phyloP scores from a whole-genome alignment of 2,797 vertebrate genomes.

The Hirundo rustica region DNA sequence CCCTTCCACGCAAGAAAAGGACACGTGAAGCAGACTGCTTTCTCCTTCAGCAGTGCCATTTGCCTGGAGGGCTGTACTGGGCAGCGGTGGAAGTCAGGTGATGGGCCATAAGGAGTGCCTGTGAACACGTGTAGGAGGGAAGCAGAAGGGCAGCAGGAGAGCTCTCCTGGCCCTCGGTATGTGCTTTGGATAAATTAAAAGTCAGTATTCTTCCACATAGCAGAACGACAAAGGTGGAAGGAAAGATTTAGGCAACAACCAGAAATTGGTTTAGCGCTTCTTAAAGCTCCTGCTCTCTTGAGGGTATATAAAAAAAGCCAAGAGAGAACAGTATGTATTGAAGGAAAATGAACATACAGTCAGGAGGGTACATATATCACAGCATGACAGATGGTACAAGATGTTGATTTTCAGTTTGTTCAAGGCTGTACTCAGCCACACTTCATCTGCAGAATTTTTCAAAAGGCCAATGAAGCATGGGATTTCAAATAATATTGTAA shows the following conservation, averaged over 20 bases:
- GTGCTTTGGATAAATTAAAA: background rate
- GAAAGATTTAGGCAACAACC: background rate
- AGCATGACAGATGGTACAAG: background rate
- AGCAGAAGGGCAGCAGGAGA: background rate
- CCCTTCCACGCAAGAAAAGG: background rate
- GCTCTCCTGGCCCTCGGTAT: background rate
- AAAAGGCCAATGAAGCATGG: background rate
- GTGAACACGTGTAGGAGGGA: fast-evolving
- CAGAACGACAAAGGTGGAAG: background rate
- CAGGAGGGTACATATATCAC: background rate
- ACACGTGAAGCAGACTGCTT: background rate
- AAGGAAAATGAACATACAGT: background rate
- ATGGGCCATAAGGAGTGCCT: fast-evolving
- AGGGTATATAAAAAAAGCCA: background rate
- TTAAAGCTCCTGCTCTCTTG: background rate
- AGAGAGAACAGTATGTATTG: background rate
- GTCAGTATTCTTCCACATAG: background rate
- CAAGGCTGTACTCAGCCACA: background rate
- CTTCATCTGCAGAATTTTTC: background rate
- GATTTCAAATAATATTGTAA: background rate
- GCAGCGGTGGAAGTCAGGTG: background rate
- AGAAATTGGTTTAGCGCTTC: background rate
- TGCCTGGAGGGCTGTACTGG: background rate
- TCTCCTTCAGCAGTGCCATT: background rate
- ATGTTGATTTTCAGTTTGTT: background rate